Evolutionary conservation across 2,888 invertebrate genomes (phyloP).

Genomic region (Calliphora vomitoria): DNA sequence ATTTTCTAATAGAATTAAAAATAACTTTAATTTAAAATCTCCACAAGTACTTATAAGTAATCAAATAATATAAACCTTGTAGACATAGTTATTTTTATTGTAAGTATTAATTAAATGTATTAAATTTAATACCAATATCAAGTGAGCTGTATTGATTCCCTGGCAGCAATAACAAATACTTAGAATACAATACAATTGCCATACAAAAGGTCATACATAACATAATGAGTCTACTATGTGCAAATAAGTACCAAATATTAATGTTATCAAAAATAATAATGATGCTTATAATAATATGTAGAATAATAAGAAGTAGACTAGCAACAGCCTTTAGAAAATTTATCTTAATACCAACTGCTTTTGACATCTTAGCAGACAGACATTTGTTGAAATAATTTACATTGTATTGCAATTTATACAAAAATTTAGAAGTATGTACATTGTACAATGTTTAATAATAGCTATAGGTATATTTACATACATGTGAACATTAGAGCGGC

Average conservation of each 20-base stretch:
- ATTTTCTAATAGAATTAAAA: no score
- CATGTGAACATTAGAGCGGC: no score
- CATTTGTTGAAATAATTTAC: neutral
- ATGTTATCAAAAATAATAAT: neutral
- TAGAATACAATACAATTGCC: neutral
- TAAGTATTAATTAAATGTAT: constrained; percentile 1
- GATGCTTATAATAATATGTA: neutral
- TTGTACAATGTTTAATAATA: no score
- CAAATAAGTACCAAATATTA: neutral
- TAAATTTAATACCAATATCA: neutral
- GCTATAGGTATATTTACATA: no score
- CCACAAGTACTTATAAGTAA: no score
- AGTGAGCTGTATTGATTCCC: neutral
- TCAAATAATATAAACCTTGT: neutral
- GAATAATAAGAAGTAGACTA: neutral
- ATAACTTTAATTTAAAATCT: no score
- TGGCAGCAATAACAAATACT: neutral
- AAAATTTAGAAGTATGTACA: no score
- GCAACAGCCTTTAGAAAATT: neutral
- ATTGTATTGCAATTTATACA: neutral
- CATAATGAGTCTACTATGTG: neutral
- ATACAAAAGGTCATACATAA: no score
- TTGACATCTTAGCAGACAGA: neutral
- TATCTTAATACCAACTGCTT: constrained; percentile 18
- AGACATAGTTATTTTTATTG: neutral